Evolutionary conservation across 1,140 invertebrate genomes (phyloP).

Genomic region (Drosophila ambigua): DNA sequence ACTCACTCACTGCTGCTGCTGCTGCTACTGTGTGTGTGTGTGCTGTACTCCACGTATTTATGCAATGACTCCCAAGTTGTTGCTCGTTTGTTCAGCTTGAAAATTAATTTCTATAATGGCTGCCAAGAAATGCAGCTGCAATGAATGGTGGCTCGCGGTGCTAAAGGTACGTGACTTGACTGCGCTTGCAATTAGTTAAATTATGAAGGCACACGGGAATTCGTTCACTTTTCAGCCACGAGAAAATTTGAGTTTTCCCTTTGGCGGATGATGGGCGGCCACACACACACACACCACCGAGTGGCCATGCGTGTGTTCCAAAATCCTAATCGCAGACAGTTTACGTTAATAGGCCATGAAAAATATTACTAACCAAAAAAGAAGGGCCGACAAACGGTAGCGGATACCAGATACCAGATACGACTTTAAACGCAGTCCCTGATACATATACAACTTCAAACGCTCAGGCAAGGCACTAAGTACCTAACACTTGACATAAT

Average conservation of each 20-base stretch:
- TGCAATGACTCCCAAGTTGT: constrained; percentile 81
- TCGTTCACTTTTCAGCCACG: constrained; percentile 65
- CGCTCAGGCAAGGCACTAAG: constrained; percentile 63
- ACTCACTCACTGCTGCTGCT: neutral
- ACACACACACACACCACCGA: constrained; percentile 26
- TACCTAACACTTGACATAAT: constrained; percentile 82
- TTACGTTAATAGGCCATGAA: constrained; percentile 63
- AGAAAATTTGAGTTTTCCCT: constrained; percentile 60
- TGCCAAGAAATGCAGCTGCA: constrained; percentile 80
- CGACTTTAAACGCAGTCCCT: neutral
- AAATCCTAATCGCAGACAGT: constrained; percentile 55
- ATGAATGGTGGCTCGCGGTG: constrained; percentile 26
- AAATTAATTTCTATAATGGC: constrained; percentile 83
- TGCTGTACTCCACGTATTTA: constrained; percentile 66
- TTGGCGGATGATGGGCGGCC: constrained; percentile 17
- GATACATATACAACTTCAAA: constrained; percentile 32
- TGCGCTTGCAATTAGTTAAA: constrained; percentile 81
- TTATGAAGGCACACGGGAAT: constrained; percentile 67
- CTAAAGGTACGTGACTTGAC: constrained; percentile 62
- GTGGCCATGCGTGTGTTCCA: constrained; percentile 37
- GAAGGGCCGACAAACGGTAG: constrained; percentile 50
- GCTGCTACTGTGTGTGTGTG: constrained; percentile 17
- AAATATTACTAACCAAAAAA: constrained; percentile 13
- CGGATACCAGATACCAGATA: constrained; percentile 15
- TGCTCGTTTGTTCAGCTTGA: constrained; percentile 82